These are phyloP conservation scores for Lucifuga dentata DNA, from an alignment of 2,113 vertebrate species.

Conservation along the genomic window DNA sequence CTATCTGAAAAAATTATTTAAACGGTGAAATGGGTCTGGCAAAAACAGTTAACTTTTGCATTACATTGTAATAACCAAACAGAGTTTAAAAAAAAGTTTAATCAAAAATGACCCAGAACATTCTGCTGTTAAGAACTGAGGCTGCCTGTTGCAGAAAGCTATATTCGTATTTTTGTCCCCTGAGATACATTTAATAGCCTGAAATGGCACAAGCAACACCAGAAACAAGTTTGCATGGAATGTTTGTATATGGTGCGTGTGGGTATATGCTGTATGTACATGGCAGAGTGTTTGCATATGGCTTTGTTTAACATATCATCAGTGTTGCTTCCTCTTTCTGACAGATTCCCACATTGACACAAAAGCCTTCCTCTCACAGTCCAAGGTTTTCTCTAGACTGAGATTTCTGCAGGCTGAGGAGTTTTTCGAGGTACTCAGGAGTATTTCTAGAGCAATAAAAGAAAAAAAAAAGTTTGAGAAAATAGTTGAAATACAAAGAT, in stretches of 20 bases:
- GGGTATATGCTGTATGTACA: slow-evolving; percentile 3
- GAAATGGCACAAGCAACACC: slow-evolving; percentile 42
- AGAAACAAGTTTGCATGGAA: slow-evolving; percentile 6
- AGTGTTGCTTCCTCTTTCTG: background rate
- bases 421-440: slow-evolving; percentile 34
- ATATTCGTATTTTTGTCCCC: slow-evolving; percentile 33
- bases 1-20: background rate
- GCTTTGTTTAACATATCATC: slow-evolving; percentile 14
- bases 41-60: background rate
- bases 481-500: no score
- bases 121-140: background rate
- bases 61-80: background rate
- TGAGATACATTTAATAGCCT: slow-evolving; percentile 48
- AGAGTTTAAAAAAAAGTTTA: no score
- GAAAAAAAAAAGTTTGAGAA: background rate
- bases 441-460: slow-evolving; percentile 60
- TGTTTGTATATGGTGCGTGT: background rate
- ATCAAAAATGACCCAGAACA: background rate
- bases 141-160: background rate
- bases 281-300: slow-evolving; percentile 2
- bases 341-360: background rate
- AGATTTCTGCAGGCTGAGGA: background rate
- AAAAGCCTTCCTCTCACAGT: slow-evolving; percentile 9
- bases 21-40: background rate
- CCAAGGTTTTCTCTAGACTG: background rate